These are phyloP conservation scores for Ecliptopera silaceata DNA, from an alignment of 2,888 invertebrate species.

Conservation along the genomic window DNA sequence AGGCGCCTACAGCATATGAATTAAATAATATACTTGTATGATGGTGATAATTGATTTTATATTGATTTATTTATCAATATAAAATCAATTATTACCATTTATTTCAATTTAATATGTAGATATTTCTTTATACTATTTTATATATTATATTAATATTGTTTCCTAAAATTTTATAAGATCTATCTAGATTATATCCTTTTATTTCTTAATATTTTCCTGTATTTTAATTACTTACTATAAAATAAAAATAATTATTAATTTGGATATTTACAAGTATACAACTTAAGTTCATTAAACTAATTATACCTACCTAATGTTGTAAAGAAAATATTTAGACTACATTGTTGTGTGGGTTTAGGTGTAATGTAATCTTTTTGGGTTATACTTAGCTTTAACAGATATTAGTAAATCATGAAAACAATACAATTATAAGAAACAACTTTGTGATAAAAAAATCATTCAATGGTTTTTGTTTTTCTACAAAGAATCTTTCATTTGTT, in stretches of 20 bases:
- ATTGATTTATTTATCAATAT: background rate
- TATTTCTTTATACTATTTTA: too few relatives aligned
- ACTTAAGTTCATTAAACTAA: constrained; percentile 7
- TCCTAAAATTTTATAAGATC: too few relatives aligned
- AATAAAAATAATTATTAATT: constrained; percentile 10
- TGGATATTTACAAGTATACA: constrained; percentile 7
- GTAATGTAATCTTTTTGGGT: constrained; percentile 32
- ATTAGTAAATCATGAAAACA: constrained; percentile 10
- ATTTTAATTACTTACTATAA: constrained; percentile 6
- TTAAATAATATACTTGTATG: background rate
- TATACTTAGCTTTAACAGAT: constrained; percentile 24
- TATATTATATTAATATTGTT: too few relatives aligned
- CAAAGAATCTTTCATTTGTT: background rate
- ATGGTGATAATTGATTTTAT: background rate
- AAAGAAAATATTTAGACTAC: constrained; percentile 18
- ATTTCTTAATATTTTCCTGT: constrained; percentile 3
- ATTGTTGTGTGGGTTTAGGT: constrained; percentile 35
- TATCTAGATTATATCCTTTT: too few relatives aligned
- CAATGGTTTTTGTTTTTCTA: background rate
- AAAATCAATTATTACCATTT: background rate
- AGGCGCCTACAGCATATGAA: constrained; percentile 1
- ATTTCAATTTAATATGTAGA: too few relatives aligned
- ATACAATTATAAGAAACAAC: constrained; percentile 1
- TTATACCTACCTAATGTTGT: constrained; percentile 7
- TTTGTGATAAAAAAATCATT: background rate